Conservation (phyloP, 2,797 vertebrate genomes). For the Malurus leucopterus region DNA sequence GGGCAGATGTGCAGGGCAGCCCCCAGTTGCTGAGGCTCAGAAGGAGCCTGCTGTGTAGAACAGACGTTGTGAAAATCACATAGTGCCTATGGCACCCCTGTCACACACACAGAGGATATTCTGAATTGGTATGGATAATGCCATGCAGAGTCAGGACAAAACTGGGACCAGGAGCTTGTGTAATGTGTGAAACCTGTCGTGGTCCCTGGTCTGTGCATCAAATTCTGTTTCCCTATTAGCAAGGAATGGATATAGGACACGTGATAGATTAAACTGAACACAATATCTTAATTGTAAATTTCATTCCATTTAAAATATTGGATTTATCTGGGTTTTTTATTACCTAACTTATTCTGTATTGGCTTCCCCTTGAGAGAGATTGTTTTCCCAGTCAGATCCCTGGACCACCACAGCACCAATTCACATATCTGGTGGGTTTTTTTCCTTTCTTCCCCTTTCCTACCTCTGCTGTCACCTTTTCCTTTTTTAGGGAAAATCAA, state of each 20-base stretch:
- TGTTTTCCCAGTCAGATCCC: neutral
- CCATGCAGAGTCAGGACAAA: neutral
- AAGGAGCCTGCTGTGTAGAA: neutral
- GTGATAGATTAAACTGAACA: neutral
- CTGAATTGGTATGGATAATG: neutral
- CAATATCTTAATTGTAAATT: neutral
- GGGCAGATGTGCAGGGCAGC: neutral
- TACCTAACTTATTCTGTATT: neutral
- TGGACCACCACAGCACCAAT: neutral
- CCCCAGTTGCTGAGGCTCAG: neutral
- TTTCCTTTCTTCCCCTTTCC: neutral
- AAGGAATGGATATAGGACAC: neutral
- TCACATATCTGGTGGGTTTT: neutral
- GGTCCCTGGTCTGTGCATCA: neutral
- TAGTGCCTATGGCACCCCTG: fast-evolving
- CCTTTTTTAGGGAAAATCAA: neutral
- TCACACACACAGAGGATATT: neutral
- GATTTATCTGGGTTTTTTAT: neutral
- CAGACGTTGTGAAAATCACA: neutral
- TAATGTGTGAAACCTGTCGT: neutral
- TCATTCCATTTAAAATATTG: neutral
- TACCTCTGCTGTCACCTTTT: neutral
- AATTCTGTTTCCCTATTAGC: neutral
- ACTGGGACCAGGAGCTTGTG: neutral
- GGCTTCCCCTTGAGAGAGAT: neutral